Evolutionary conservation across 2,797 vertebrate genomes (phyloP), one percentile per base, ranked within the genome.

Genomic region (Phoebastria nigripes): DNA sequence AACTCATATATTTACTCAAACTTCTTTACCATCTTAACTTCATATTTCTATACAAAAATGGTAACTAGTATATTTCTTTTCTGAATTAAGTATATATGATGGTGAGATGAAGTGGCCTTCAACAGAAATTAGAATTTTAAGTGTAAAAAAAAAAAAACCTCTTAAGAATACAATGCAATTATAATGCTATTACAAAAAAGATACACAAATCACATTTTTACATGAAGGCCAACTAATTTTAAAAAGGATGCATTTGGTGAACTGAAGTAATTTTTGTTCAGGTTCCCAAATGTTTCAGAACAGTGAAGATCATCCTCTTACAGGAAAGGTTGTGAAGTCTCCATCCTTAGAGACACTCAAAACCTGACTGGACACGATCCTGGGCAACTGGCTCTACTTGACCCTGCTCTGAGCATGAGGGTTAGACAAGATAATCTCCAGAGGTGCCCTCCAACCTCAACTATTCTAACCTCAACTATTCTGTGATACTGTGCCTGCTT

Each of bases 331-430:
- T 52, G n/a, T 56, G 41, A 76, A 72, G 18, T 71, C 26, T 80
- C 42, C 37, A 16, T 33, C 47, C 35, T 39, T 42, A 26, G 16
- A 83, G 51, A 72, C 33, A 39, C n/a, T 59, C 16, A 61, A 67
- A 79, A 82, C 8, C 42, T 15, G 11, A 76, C 14, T 58, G 33
- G 59, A 42, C 11, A 7, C 0, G 1, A 62, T 26, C 37, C 17
- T n/a, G 20, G 46, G 7, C 35, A 93, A 28, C 18, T 0, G 0
- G 44, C 20, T 59, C 5, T 19, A 61, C 19, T 8, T 47, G 37
- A 52, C 37, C 18, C 37, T 59, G 26, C 41, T 65, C 52, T 55
- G n/a, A 58, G 47, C 16, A 51, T 4, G 4, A 19, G 6, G 5
- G 9, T 65, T 69, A 54, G 11, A 47, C 9, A 84, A 86, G 31